Conservation (phyloP, 2,113 vertebrate genomes). For the Smithornis capensis region DNA sequence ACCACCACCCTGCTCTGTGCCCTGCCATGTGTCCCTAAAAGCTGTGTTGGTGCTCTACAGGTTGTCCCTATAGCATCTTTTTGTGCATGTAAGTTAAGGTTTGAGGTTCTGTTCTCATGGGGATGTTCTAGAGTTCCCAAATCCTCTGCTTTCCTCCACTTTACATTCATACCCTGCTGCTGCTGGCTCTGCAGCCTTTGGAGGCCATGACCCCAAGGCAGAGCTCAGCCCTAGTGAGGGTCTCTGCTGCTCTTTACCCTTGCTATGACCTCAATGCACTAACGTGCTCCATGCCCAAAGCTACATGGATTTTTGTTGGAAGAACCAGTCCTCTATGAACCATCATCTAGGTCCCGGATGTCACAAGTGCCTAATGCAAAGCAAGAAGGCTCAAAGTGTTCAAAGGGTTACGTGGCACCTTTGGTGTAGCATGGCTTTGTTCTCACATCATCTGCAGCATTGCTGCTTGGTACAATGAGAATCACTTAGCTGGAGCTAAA, state of each 20-base stretch:
- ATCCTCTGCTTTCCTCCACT: neutral
- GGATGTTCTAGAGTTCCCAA: neutral
- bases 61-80: neutral
- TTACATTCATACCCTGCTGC: neutral
- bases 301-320: neutral
- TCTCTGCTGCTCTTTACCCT: neutral
- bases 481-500: neutral
- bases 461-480: neutral
- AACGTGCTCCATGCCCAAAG: neutral
- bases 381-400: neutral
- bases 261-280: neutral
- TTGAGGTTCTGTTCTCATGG: neutral
- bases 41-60: neutral
- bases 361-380: neutral
- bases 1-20: accelerated
- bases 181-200: neutral
- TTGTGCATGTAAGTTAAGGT: neutral
- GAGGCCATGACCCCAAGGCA: neutral
- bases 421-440: accelerated
- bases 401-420: neutral
- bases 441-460: neutral
- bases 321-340: neutral
- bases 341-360: neutral
- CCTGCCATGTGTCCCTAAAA: neutral
- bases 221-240: neutral